Conservation (phyloP, 2,797 vertebrate genomes). For the Harpagifer antarcticus region DNA sequence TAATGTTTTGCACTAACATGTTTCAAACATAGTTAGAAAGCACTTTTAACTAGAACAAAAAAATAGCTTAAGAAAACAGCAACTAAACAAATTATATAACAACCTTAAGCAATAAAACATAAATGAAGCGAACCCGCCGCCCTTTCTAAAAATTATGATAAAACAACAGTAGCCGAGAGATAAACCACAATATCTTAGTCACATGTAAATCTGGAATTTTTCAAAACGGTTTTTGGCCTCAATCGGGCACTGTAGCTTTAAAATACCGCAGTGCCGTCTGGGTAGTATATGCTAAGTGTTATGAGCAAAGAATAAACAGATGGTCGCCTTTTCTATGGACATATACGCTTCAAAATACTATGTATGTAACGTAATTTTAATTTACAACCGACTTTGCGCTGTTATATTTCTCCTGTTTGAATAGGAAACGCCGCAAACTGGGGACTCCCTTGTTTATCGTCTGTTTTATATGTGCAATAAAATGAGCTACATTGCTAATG, state of each 20-base stretch:
- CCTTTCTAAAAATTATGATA: no score
- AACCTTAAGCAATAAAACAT: no score
- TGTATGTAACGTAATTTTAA: neutral
- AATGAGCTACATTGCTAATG: conserved; percentile 67
- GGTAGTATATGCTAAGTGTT: conserved; percentile 68
- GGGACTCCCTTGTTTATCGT: neutral
- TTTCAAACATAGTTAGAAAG: no score
- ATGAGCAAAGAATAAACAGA: conserved; percentile 43
- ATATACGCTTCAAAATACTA: conserved; percentile 2
- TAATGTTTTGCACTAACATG: no score
- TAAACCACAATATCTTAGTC: neutral
- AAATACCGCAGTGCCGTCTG: conserved; percentile 54
- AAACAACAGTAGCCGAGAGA: neutral
- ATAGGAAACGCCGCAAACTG: neutral
- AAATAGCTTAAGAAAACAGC: no score
- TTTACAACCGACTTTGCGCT: neutral
- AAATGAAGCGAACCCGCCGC: no score
- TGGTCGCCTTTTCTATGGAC: conserved; percentile 27
- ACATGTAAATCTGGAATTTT: no score
- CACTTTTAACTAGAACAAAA: no score
- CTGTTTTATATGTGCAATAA: neutral
- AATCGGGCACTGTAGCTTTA: conserved; percentile 51
- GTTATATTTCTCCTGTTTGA: neutral
- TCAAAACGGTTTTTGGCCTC: conserved; percentile 33
- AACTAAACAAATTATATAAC: no score